Conservation (phyloP, 2,888 invertebrate genomes). For the Lysandra coridon region DNA sequence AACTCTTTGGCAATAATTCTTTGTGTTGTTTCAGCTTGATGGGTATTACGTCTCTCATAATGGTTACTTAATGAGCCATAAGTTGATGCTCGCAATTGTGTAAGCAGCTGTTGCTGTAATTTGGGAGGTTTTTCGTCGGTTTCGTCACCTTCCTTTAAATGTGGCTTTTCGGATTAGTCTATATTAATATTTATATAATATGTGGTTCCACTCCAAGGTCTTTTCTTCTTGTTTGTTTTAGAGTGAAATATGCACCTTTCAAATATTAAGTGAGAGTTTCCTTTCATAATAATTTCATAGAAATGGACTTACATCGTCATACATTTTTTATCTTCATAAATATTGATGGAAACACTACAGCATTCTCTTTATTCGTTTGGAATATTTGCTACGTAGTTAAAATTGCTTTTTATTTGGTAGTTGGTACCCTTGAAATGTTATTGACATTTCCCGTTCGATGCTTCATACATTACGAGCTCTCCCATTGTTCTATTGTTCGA, state of each 20-base stretch:
- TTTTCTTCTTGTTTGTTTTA: no score
- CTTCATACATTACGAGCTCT: slow-evolving; percentile 21
- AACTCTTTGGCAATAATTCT: slow-evolving; percentile 58
- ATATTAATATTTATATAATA: no score
- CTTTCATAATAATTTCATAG: background rate
- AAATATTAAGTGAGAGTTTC: background rate
- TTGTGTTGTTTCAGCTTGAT: slow-evolving; percentile 34
- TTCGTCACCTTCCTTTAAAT: background rate
- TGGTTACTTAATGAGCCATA: slow-evolving; percentile 31
- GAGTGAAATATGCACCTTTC: background rate
- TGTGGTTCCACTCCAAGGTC: no score
- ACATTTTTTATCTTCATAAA: background rate
- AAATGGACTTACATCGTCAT: background rate
- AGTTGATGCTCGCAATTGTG: slow-evolving; percentile 28
- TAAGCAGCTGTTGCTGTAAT: background rate
- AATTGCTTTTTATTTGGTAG: slow-evolving; percentile 10
- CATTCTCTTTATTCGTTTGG: background rate
- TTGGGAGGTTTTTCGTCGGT: background rate
- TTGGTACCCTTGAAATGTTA: slow-evolving; percentile 19
- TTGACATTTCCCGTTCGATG: slow-evolving; percentile 21
- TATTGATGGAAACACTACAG: background rate
- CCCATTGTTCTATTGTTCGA: slow-evolving; percentile 21
- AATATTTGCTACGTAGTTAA: slow-evolving; percentile 13
- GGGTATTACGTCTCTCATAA: slow-evolving; percentile 27
- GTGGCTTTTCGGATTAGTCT: no score